Base-by-base conservation (phyloP, 2,888 invertebrate species). In the Himalopsyche japonica region DNA sequence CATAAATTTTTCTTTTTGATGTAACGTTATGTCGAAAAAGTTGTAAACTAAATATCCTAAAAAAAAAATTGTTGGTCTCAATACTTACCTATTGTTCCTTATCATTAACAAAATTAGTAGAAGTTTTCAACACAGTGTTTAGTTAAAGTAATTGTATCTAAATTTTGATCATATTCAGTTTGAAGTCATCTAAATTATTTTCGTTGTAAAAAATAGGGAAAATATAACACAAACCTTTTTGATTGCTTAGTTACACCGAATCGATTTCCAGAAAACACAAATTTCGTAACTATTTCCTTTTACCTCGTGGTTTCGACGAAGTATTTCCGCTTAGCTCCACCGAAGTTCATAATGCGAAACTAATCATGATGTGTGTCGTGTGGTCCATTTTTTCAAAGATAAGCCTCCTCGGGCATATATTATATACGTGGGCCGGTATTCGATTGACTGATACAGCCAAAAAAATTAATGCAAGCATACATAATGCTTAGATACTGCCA, bases 311-410 rank as follows among this genome's bases (percentile, higher is more conserved):
- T 70, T 70, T 70, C 12, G 70, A 70, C 5, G 1, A 70, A 70
- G 70, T 15, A 70, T 70, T 70, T 70, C 70, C 70, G 70, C 20
- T 27, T 12, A 30, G 12, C 70, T 27, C 70, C 2, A 27, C 70
- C 70, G 8, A 15, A 70, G 27, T 15, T 15, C 27, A 70, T 27
- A 70, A 70, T 27, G 70, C 70, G 70, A 70, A 70, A 70, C 70
- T 24, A 70, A 70, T 24, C n/a, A 57, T 76, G 48, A 76, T 80
- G 80, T 64, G 76, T 80, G 80, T 47, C 80, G 83, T 83, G 83
- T 83, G 83, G 83, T 83, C 83, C 83, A 80, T 80, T 83, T 83
- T 79, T 83, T 83, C 57, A 47, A 48, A 70, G 70, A 27, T 27
- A 30, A 70, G 76, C 80, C 80, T 80, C 34, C 43, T 48, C 49